A percentile compares a stretch with the other conserved stretches of the same genome.
Conservation (phyloP, 2,797 vertebrate genomes). For the Xerus rutilus region DNA sequence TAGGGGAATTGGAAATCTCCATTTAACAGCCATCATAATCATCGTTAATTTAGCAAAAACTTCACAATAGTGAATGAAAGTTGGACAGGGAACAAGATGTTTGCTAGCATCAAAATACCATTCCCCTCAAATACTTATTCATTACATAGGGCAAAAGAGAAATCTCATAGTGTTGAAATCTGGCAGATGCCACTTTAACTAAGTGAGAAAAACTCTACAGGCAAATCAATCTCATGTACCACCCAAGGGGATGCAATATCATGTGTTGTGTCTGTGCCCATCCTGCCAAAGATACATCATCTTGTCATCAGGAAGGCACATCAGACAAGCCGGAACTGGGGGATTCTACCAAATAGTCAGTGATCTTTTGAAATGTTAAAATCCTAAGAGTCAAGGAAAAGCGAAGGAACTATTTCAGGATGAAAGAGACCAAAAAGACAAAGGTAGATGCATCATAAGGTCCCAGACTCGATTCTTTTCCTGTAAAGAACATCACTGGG, state of each 20-base stretch:
- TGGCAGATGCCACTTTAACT: background rate
- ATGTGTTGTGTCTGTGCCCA: background rate
- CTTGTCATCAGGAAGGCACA: background rate
- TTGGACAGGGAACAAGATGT: background rate
- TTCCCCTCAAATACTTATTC: background rate
- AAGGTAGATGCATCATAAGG: background rate
- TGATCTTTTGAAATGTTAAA: slow-evolving; percentile 8
- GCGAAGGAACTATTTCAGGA: background rate
- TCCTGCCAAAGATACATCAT: background rate
- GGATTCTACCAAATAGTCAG: background rate
- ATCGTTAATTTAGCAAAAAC: background rate
- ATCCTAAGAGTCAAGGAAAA: background rate
- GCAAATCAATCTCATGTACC: background rate
- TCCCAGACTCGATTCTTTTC: background rate
- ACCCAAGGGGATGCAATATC: background rate
- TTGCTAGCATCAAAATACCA: background rate
- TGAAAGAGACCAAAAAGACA: background rate
- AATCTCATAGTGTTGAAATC: background rate
- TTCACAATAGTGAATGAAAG: background rate
- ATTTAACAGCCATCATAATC: background rate
- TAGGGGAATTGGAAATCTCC: background rate
- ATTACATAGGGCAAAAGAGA: background rate
- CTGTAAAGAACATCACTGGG: background rate
- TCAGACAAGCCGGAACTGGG: background rate
- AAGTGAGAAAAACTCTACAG: background rate